Percentiles rank a stretch among this genome's conserved stretches.
phyloP scores from a whole-genome alignment of 2,888 invertebrate genomes.

The Synergus itoensis region DNA sequence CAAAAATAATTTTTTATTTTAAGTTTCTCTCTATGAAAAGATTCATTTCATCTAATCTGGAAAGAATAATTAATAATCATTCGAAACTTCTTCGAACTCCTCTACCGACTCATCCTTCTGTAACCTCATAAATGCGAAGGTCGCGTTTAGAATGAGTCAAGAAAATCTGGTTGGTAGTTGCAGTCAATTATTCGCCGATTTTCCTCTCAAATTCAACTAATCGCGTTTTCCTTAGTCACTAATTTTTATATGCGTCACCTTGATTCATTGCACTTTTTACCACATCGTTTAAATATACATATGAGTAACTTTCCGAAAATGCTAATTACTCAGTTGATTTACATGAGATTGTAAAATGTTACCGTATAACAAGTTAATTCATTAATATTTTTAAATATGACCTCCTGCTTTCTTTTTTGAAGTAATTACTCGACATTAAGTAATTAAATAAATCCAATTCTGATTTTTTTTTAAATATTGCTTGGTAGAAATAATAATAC shows the following conservation, averaged over 20 bases:
- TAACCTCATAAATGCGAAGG: slow-evolving; percentile 24
- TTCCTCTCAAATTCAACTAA: slow-evolving; percentile 54
- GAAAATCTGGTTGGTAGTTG: slow-evolving; percentile 59
- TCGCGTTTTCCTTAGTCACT: neutral
- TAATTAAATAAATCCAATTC: no score
- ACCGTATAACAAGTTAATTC: no score
- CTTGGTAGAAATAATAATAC: no score
- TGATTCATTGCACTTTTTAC: neutral
- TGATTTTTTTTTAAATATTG: no score
- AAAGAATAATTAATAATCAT: slow-evolving; percentile 3
- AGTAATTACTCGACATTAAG: no score
- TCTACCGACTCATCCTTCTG: slow-evolving; percentile 7
- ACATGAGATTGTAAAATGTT: neutral
- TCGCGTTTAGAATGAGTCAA: slow-evolving; percentile 60
- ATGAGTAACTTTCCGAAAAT: neutral
- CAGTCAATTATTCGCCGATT: slow-evolving; percentile 55
- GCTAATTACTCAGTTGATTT: neutral
- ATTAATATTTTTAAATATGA: no score
- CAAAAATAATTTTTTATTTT: neutral
- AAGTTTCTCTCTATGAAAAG: neutral
- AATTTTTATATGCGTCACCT: neutral
- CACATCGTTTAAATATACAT: neutral
- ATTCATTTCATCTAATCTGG: neutral
- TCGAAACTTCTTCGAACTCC: neutral
- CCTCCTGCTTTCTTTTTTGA: no score